Evolutionary conservation across 2,888 invertebrate species (phyloP).

Genomic region (Lomographa bimaculata): DNA sequence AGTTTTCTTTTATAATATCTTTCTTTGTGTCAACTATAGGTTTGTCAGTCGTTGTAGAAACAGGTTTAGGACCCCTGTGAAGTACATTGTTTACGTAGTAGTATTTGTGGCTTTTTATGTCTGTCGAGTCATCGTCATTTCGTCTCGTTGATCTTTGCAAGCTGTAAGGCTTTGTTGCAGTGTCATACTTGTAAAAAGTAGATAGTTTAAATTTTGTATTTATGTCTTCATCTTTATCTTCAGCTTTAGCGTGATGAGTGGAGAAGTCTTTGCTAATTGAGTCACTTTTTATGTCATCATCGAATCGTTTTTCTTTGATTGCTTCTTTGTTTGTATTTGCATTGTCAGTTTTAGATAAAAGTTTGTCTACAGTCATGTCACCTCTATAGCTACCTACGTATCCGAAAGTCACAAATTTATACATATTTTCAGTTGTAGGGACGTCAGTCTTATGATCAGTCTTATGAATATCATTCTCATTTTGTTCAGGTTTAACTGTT

Average conservation of each 20-base stretch:
- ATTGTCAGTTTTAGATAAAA: constrained; percentile 25
- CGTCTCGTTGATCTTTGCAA: constrained; percentile 68
- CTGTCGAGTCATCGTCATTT: constrained; percentile 54
- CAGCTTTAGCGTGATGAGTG: constrained; percentile 48
- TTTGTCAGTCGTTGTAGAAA: constrained; percentile 16
- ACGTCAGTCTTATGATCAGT: constrained; percentile 34
- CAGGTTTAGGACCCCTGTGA: constrained; percentile 25
- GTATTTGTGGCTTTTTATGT: constrained; percentile 57
- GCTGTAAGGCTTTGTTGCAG: constrained; percentile 68
- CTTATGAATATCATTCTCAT: constrained; percentile 28
- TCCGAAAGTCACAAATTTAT: constrained; percentile 76
- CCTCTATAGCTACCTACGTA: constrained; percentile 77
- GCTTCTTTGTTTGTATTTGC: constrained; percentile 29
- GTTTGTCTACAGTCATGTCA: constrained; percentile 36
- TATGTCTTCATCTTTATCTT: constrained; percentile 37
- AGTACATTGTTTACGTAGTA: constrained; percentile 73
- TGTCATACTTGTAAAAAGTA: constrained; percentile 70
- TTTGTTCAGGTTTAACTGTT: constrained; percentile 5
- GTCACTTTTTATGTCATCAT: constrained; percentile 29
- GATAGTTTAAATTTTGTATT: constrained; percentile 58
- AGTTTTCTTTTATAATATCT: constrained; percentile 44
- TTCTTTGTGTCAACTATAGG: constrained; percentile 33
- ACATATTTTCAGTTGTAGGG: constrained; percentile 64
- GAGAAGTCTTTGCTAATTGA: constrained; percentile 66
- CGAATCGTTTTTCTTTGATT: constrained; percentile 31